These are phyloP conservation scores for Gymnoscopelus braueri DNA, from an alignment of 2,797 vertebrate species.

Conservation along the genomic window DNA sequence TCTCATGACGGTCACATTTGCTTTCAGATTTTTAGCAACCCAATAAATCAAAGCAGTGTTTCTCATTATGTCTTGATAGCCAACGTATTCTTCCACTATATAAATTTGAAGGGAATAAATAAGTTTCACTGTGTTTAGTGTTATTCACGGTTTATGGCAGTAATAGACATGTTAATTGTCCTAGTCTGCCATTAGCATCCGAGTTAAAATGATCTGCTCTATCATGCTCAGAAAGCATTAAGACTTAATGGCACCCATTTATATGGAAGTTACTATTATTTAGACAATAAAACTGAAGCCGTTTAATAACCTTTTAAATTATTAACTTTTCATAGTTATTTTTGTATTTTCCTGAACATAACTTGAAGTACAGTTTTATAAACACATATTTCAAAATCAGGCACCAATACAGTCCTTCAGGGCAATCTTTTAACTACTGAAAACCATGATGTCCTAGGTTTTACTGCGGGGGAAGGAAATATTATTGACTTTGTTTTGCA, in stretches of 20 bases:
- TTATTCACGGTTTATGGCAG: slow-evolving; percentile 74
- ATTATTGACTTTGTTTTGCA: no score
- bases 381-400: no score
- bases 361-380: no score
- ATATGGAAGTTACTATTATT: slow-evolving; percentile 60
- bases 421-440: no score
- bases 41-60: neutral
- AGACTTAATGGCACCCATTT: slow-evolving; percentile 67
- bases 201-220: slow-evolving; percentile 74
- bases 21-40: no score
- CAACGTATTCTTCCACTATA: slow-evolving; percentile 33
- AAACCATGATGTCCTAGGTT: no score
- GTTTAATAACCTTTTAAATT: slow-evolving; percentile 40
- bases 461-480: no score
- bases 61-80: slow-evolving; percentile 26
- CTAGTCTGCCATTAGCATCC: slow-evolving; percentile 66
- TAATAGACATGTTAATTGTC: slow-evolving; percentile 74
- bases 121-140: slow-evolving; percentile 48
- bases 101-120: slow-evolving; percentile 52
- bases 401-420: no score
- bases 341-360: slow-evolving; percentile 7
- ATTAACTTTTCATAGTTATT: slow-evolving; percentile 37
- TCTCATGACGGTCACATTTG: no score
- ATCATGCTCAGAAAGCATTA: slow-evolving; percentile 72
- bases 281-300: slow-evolving; percentile 52